phyloP scores from a whole-genome alignment of 2,113 vertebrate species.

The Chaenocephalus aceratus region DNA sequence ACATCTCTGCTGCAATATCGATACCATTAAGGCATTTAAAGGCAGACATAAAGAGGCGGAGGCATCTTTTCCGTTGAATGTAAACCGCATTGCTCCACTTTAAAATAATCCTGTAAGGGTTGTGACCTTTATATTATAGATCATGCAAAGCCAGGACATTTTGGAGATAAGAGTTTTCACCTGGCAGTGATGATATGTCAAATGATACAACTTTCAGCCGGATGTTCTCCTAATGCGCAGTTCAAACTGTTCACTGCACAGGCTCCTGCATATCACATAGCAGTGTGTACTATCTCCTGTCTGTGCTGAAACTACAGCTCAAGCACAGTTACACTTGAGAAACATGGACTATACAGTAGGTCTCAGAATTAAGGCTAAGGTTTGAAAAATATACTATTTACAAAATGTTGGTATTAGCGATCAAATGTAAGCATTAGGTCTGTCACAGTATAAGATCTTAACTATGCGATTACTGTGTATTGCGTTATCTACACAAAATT shows the following conservation, averaged over 20 bases:
- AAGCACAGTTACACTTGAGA: not conserved
- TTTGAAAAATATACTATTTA: no score
- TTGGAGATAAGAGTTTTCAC: constrained; percentile 27
- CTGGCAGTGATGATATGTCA: constrained; percentile 32
- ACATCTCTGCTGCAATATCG: constrained; percentile 26
- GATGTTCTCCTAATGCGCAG: constrained; percentile 51
- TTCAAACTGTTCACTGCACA: constrained; percentile 3
- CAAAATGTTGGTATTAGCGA: no score
- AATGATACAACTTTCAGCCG: constrained; percentile 21
- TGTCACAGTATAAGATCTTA: no score
- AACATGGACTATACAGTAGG: not conserved
- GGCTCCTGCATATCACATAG: constrained; percentile 15
- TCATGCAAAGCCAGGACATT: not conserved
- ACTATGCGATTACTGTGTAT: no score
- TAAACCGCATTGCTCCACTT: constrained; percentile 11
- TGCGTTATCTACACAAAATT: no score
- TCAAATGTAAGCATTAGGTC: no score
- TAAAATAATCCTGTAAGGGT: not conserved
- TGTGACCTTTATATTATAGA: not conserved
- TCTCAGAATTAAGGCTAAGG: no score
- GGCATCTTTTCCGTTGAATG: not conserved
- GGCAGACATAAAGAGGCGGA: not conserved
- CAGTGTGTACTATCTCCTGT: not conserved
- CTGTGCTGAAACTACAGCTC: constrained; percentile 2
- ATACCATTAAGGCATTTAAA: constrained; percentile 45